Evolutionary conservation across 2,888 invertebrate genomes (phyloP).

Genomic region (Sesia apiformis): DNA sequence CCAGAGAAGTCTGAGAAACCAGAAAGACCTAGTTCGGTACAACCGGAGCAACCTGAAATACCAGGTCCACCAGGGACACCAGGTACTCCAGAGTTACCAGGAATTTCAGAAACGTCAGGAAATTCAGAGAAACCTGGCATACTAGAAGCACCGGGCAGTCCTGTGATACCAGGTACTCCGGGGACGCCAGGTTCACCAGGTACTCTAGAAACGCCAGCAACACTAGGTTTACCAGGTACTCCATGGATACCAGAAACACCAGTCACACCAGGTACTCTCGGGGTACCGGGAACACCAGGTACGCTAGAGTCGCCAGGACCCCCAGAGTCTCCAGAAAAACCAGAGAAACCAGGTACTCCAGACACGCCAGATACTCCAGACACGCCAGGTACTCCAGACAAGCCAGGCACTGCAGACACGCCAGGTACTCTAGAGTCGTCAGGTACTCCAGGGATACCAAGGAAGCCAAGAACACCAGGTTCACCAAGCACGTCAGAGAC

Average conservation of each 20-base stretch:
- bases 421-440: constrained; percentile 2
- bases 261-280: constrained; percentile 1
- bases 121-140: background rate
- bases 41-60: background rate
- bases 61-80: background rate
- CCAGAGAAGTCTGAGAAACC: background rate
- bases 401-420: background rate
- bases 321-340: no score
- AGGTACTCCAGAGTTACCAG: background rate
- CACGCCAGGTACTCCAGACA: background rate
- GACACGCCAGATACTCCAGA: background rate
- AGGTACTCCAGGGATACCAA: background rate
- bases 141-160: background rate
- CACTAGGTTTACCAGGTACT: constrained; percentile 1
- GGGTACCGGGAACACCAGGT: constrained; percentile 1
- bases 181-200: constrained; percentile 1
- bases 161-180: constrained; percentile 1
- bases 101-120: background rate
- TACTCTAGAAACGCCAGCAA: background rate
- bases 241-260: constrained; percentile 1
- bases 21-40: background rate
- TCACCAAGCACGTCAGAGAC: background rate
- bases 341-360: background rate
- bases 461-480: background rate
- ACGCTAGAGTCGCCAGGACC: background rate